A percentile compares a stretch with the other conserved stretches of the same genome.
Evolutionary conservation across 2,888 invertebrate species (phyloP).

Genomic region (Lepeophtheirus nordmannii): DNA sequence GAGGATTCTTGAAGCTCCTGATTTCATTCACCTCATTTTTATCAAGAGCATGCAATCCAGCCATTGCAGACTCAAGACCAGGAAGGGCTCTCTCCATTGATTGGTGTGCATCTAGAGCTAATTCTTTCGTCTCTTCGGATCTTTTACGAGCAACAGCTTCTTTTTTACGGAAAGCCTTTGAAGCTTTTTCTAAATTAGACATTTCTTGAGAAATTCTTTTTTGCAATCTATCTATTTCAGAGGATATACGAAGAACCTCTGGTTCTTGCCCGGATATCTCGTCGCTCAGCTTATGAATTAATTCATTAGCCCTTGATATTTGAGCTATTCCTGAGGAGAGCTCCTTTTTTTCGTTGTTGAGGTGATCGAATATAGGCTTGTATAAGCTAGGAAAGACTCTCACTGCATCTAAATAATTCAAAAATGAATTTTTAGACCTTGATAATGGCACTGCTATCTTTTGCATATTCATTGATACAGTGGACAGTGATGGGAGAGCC

Average conservation of each 20-base stretch:
- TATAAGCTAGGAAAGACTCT: conserved; percentile 40
- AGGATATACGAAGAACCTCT: conserved; percentile 56
- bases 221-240: conserved; percentile 57
- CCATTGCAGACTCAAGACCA: conserved; percentile 64
- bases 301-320: conserved; percentile 60
- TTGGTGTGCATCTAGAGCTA: conserved; percentile 67
- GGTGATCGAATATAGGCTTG: conserved; percentile 48
- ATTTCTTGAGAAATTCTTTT: conserved; percentile 60
- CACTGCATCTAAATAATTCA: conserved; percentile 14
- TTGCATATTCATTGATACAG: neutral
- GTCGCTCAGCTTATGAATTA: conserved; percentile 69
- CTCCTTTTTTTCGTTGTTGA: conserved; percentile 50
- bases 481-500: neutral
- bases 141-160: conserved; percentile 71
- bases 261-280: conserved; percentile 67
- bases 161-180: conserved; percentile 59
- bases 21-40: conserved; percentile 81
- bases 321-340: conserved; percentile 56
- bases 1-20: conserved; percentile 73
- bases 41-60: conserved; percentile 65
- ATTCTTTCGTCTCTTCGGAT: conserved; percentile 62
- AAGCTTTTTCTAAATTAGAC: conserved; percentile 61
- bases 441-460: neutral
- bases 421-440: neutral
- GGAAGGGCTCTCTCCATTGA: conserved; percentile 75